Base-by-base conservation (phyloP, 2,797 vertebrate genomes). In the Hybognathus amarus region DNA sequence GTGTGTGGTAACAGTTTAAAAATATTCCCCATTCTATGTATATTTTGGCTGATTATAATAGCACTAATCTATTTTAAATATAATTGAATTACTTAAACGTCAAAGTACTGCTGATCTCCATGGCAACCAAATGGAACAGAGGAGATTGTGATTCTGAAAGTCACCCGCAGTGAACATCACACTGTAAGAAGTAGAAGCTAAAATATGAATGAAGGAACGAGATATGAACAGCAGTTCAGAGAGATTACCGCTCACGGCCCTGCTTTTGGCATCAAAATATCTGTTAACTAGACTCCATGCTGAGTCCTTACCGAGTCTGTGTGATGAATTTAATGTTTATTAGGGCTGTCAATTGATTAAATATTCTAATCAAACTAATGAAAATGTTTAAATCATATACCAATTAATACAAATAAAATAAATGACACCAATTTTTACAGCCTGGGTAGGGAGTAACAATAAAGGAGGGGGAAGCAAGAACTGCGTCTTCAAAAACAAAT, bases 51-150 rank as follows among this genome's bases (percentile, higher is more conserved):
- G 80, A 42, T 75, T 82, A 67, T 67, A 82, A 82, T 42, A 42
- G 63, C 61, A 54, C 56, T 76, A 76, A 76, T 82, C 61, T 74
- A 82, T 54, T 76, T 68, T 27, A 50, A 45, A 67, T 54, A 82
- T 68, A 82, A 82, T 67, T 56, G 17, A 47, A 76, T 82, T 82
- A 82, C 71, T 68, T 76, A 76, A 82, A 82, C 61, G 76, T 82
- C 71, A 76, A 82, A 82, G 71, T 56, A 18, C 70, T 67, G 42
- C 63, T 67, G 80, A 56, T 76, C 47, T 67, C 80, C 80, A 75
- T 76, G 71, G 71, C 36, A 67, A 66, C 80, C 33, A 20, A 67
- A 30, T 10, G 71, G 47, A 82, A 67, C 8, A 42, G 38, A 47
- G 52, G n/a, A 56, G n/a, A 75, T 71, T 59, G 69, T 36, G 40